Conservation (phyloP, 2,888 invertebrate genomes). For the Globia sparganii region DNA sequence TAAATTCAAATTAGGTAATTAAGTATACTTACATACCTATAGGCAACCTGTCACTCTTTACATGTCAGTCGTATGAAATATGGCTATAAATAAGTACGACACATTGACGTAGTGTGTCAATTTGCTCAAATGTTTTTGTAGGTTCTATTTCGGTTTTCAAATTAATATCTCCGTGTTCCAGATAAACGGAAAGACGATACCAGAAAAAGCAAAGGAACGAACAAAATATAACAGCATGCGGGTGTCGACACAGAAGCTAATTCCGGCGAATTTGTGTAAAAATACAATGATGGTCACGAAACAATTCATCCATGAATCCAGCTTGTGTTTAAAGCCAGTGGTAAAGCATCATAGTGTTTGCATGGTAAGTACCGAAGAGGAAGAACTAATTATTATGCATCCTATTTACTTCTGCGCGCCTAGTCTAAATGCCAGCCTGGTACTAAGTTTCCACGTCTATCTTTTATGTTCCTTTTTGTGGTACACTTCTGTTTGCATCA, state of each 20-base stretch:
- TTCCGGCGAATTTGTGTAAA: constrained; percentile 74
- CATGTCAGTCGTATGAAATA: neutral
- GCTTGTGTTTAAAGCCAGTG: constrained; percentile 80
- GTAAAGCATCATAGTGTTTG: constrained; percentile 78
- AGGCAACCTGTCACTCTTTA: neutral
- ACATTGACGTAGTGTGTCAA: neutral
- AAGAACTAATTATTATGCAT: constrained; percentile 31
- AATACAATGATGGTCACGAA: constrained; percentile 64
- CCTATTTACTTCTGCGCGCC: constrained; percentile 48
- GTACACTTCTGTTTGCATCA: neutral
- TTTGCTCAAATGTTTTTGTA: neutral
- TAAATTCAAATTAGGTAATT: too few species aligned
- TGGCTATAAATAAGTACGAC: neutral
- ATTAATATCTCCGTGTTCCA: constrained; percentile 57
- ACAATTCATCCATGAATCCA: constrained; percentile 71
- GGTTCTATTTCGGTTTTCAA: neutral
- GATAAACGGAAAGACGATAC: constrained; percentile 76
- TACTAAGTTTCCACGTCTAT: constrained; percentile 44
- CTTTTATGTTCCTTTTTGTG: neutral
- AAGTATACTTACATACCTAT: too few species aligned
- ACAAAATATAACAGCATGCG: constrained; percentile 78
- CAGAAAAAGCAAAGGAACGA: constrained; percentile 78
- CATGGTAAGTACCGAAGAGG: constrained; percentile 72
- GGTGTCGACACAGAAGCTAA: constrained; percentile 79
- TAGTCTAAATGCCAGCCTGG: constrained; percentile 32